Percentiles rank a stretch among this genome's conserved stretches.
phyloP scores from a whole-genome alignment of 1,140 invertebrate genomes.

The Drosophila repleta region DNA sequence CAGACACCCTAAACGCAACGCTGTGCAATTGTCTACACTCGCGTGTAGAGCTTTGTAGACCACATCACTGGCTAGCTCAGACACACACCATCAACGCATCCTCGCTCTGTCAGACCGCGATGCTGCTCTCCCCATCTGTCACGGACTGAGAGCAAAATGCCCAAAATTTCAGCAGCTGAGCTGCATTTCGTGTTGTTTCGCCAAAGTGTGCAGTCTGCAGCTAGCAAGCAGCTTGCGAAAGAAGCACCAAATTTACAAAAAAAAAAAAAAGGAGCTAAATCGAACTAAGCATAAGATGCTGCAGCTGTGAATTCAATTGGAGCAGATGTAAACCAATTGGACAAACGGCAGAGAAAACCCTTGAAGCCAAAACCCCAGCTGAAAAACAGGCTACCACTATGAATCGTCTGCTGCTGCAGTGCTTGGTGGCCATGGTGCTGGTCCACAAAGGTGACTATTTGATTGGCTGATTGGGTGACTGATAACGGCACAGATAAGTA shows the following conservation, averaged over 20 bases:
- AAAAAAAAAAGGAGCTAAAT: slow-evolving; percentile 31
- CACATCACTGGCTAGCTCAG: background rate
- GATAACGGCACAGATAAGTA: background rate
- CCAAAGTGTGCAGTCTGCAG: slow-evolving; percentile 67
- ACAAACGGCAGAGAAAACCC: slow-evolving; percentile 3
- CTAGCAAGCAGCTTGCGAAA: slow-evolving; percentile 15
- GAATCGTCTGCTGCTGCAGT: slow-evolving; percentile 76
- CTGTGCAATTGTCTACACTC: too few species aligned
- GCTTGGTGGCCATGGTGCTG: slow-evolving; percentile 67
- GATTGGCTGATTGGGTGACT: background rate
- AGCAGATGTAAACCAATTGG: slow-evolving; percentile 4
- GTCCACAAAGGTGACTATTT: slow-evolving; percentile 67
- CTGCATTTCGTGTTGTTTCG: slow-evolving; percentile 72
- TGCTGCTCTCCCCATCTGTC: slow-evolving; percentile 49
- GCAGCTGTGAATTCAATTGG: slow-evolving; percentile 17
- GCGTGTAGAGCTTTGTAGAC: background rate
- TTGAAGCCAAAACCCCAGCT: background rate
- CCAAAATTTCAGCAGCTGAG: slow-evolving; percentile 56
- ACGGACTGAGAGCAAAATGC: slow-evolving; percentile 37
- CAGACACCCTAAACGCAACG: too few species aligned
- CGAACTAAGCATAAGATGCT: slow-evolving; percentile 51
- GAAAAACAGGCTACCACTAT: slow-evolving; percentile 45
- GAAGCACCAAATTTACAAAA: slow-evolving; percentile 1
- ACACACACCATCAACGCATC: slow-evolving; percentile 11
- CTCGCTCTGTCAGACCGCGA: slow-evolving; percentile 35